Evolutionary conservation across 2,888 invertebrate species (phyloP), one percentile per base, ranked within the genome.

Genomic region (Rhabditoides inermis): DNA sequence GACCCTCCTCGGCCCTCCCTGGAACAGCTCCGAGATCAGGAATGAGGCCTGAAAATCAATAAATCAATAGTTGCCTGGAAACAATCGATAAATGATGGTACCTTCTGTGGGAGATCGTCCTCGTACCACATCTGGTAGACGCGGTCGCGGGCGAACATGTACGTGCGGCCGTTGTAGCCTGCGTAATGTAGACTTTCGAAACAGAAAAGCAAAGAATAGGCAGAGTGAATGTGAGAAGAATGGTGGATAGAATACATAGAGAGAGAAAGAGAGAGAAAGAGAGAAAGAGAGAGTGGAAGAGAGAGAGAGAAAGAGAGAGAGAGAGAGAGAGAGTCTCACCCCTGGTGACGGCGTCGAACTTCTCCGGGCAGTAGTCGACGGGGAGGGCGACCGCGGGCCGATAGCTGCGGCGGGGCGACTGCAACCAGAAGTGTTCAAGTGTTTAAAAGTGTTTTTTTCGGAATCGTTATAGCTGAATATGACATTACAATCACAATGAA

Each of bases 51-150:
- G 40, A 28, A 53, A 50, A 23, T 1, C 32, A 45, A n/a, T n/a
- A n/a, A n/a, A n/a, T n/a, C n/a, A n/a, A n/a, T n/a, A n/a, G n/a
- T n/a, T n/a, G n/a, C n/a, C n/a, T n/a, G n/a, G n/a, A n/a, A n/a
- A n/a, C n/a, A n/a, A n/a, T n/a, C n/a, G n/a, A n/a, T n/a, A n/a
- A n/a, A n/a, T n/a, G n/a, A 35, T 3, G n/a, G n/a, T 23, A 59
- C 63, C 53, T 65, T 68, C 46, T 72, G 72, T 40, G 66, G 71
- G 2, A 72, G 58, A 10, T 69, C 70, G 49, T 67, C 56, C 27
- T 67, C 60, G 26, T 60, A 56, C 66, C 66, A 72, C n/a, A 70
- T 55, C 51, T 72, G 70, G 44, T 68, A 72, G 23, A 72, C 72
- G 42, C 52, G 54, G 25, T 68, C 66, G 20, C 67, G 58, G 7